phyloP scores from a whole-genome alignment of 2,888 invertebrate species.

The Drosophila sordidula region DNA sequence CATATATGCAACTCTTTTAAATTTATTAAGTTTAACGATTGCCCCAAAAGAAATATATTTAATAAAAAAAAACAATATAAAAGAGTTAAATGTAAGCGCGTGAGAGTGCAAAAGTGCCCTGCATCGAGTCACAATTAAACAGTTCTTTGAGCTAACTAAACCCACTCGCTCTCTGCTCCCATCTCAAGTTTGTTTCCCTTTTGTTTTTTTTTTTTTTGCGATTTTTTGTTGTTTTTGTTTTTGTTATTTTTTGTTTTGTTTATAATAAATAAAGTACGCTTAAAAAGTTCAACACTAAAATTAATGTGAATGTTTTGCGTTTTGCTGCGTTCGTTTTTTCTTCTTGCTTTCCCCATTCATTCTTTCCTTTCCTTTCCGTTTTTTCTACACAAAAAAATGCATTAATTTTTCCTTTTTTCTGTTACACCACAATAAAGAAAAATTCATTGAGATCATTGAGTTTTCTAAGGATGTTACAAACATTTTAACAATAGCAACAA shows the following conservation, averaged over 20 bases:
- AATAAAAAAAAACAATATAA: conserved; percentile 1
- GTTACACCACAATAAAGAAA: conserved; percentile 69
- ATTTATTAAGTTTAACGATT: conserved; percentile 60
- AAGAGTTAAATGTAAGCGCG: conserved; percentile 44
- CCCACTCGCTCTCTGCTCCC: background rate
- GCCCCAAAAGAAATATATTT: conserved; percentile 38
- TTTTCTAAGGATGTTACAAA: conserved; percentile 73
- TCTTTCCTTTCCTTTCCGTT: conserved; percentile 33
- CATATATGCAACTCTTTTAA: conserved; percentile 26
- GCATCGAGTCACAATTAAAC: conserved; percentile 12
- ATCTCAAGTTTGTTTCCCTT: conserved; percentile 4
- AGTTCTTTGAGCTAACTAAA: background rate
- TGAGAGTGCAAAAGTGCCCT: conserved; percentile 60
- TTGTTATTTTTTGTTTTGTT: conserved; percentile 26
- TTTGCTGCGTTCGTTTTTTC: conserved; percentile 18
- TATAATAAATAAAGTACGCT: conserved; percentile 64
- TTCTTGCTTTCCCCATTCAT: conserved; percentile 4
- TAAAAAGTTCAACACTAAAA: conserved; percentile 64
- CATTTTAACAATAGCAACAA: conserved; percentile 35
- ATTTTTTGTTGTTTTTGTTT: conserved; percentile 17
- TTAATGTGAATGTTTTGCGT: conserved; percentile 76
- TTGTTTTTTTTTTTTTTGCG: background rate
- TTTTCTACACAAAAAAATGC: conserved; percentile 69
- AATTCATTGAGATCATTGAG: conserved; percentile 80
- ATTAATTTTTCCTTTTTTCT: conserved; percentile 57